phyloP scores from a whole-genome alignment of 2,888 invertebrate species.

The Sclerodermus sp. region DNA sequence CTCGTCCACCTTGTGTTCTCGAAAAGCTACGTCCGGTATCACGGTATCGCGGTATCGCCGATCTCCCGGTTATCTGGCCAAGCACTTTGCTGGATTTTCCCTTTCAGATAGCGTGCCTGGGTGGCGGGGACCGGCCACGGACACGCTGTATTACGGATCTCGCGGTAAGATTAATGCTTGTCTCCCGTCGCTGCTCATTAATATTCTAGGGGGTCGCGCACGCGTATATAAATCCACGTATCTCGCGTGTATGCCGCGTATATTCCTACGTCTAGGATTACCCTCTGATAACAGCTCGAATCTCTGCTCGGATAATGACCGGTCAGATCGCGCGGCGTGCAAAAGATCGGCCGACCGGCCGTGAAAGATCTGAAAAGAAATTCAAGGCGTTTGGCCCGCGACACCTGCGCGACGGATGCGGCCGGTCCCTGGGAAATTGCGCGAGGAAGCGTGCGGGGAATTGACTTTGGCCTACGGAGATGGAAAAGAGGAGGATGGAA shows the following conservation, averaged over 20 bases:
- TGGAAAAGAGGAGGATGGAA: too few species aligned
- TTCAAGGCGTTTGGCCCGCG: too few species aligned
- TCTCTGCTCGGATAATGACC: slow-evolving; percentile 17
- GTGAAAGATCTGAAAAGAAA: too few species aligned
- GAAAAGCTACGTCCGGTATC: not conserved
- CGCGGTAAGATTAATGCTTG: slow-evolving; percentile 27
- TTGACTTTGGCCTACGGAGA: too few species aligned
- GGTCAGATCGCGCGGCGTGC: not conserved
- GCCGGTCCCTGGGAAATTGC: too few species aligned
- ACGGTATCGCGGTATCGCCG: not conserved
- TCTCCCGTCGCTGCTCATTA: slow-evolving; percentile 21
- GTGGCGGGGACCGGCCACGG: slow-evolving; percentile 10
- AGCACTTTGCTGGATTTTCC: slow-evolving; percentile 23
- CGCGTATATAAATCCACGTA: slow-evolving; percentile 4
- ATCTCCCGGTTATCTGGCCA: not conserved
- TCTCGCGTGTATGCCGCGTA: slow-evolving; percentile 1
- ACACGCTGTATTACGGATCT: slow-evolving; percentile 22
- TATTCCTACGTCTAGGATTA: slow-evolving; percentile 24
- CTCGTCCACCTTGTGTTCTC: not conserved
- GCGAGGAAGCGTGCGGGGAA: too few species aligned
- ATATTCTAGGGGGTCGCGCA: slow-evolving; percentile 19
- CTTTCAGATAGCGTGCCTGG: slow-evolving; percentile 27
- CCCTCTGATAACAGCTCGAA: slow-evolving; percentile 29
- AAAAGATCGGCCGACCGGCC: not conserved
- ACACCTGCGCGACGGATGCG: too few species aligned